Base-by-base conservation (phyloP, 2,797 vertebrate genomes). In the Channallabes apus region DNA sequence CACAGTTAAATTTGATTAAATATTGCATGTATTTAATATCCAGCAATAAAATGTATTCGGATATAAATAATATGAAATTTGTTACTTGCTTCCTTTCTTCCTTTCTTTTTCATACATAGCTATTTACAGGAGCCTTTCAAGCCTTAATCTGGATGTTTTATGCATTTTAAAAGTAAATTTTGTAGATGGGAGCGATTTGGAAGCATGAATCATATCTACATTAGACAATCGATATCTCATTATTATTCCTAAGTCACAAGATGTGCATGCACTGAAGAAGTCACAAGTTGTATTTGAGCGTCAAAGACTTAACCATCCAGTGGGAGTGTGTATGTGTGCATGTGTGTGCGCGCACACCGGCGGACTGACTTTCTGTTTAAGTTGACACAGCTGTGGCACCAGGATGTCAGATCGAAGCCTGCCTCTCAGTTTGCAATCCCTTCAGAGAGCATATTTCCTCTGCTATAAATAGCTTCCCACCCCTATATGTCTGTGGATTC, bases 361-460 rank as follows among this genome's bases (percentile, higher is more conserved):
- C 87, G 80, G 81, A 83, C 86, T 89, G 84, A 85, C 89, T 90
- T 91, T 87, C 89, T 94, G 92, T 94, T 93, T 91, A 93, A 94
- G 94, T 95, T 95, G 94, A 96, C 93, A 95, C 95, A 96, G 95
- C 94, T 95, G 95, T 94, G 94, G 93, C 92, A 90, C 93, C 95
- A 95, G 94, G 93, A 95, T 95, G 94, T 95, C 92, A 94, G 91
- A 91, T 91, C 90, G 89, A 93, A 93, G 91, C 93, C 90, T 93
- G 88, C 38, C 84, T 93, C 89, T 94, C 93, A 94, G 93, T 95
- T 94, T 94, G 94, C 93, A 94, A 93, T 94, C 88, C 91, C 92
- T 91, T 91, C 89, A 89, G 92, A 93, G 92, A 93, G 89, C 91
- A 92, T 91, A 90, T 94, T 92, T 94, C 93, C 93, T 94, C 83